phyloP scores from a whole-genome alignment of 2,113 vertebrate genomes.

The Catagonus wagneri region DNA sequence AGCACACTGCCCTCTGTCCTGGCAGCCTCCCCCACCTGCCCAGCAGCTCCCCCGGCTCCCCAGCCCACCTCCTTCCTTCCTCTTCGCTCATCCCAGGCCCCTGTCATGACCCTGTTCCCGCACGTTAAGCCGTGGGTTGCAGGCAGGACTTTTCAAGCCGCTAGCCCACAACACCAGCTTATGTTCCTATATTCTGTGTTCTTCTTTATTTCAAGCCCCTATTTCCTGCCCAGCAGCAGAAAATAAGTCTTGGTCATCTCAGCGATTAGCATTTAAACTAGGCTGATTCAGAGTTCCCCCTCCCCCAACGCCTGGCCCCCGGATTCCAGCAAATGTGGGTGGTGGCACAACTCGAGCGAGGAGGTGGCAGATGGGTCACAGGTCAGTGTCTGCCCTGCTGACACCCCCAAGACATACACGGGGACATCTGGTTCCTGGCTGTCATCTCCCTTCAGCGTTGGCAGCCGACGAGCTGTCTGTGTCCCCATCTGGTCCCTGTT shows the following conservation, averaged over 20 bases:
- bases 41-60: background rate
- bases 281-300: background rate
- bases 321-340: background rate
- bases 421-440: slow-evolving; percentile 51
- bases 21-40: background rate
- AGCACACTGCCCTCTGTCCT: background rate
- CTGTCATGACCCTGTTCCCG: background rate
- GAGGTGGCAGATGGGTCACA: slow-evolving; percentile 43
- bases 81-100: background rate
- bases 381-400: background rate
- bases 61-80: background rate
- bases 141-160: background rate
- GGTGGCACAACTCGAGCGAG: background rate
- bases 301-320: background rate
- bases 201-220: background rate
- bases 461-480: background rate
- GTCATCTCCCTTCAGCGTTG: background rate
- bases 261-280: background rate
- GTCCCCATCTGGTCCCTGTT: slow-evolving; percentile 61
- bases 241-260: background rate
- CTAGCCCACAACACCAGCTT: background rate
- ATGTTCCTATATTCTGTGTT: background rate
- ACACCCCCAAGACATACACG: background rate
- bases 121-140: background rate
- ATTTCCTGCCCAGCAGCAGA: background rate